Conservation (phyloP, 2,888 invertebrate genomes). For the Pelosia muscerda region DNA sequence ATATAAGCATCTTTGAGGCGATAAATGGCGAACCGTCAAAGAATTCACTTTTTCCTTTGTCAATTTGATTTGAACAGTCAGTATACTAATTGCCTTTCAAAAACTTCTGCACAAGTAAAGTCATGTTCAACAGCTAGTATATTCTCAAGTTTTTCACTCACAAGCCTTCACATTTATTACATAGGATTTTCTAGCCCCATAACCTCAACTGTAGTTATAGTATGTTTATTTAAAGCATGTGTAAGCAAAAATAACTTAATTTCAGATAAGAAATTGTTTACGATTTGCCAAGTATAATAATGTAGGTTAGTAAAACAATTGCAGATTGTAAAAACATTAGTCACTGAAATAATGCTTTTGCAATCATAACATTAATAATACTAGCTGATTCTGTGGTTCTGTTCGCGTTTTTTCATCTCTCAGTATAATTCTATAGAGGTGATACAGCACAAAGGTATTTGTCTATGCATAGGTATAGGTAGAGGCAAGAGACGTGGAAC, state of each 20-base stretch:
- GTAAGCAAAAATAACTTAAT: constrained; percentile 18
- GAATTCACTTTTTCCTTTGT: no score
- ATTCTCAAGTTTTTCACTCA: neutral
- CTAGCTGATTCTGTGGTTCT: neutral
- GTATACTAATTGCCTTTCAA: no score
- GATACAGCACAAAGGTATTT: neutral
- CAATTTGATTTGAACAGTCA: no score
- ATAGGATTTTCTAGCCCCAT: neutral
- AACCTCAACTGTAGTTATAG: constrained; percentile 1
- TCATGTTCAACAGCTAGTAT: neutral
- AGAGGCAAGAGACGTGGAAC: no score
- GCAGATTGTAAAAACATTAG: constrained; percentile 18
- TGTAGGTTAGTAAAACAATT: constrained; percentile 20
- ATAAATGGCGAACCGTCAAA: no score
- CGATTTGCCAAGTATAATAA: constrained; percentile 20
- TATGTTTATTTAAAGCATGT: neutral
- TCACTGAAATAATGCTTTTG: constrained; percentile 11
- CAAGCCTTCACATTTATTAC: neutral
- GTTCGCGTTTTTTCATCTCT: neutral
- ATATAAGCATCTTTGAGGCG: no score
- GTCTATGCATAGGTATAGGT: no score
- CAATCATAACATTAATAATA: neutral
- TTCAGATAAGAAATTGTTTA: constrained; percentile 27
- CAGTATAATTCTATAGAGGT: neutral
- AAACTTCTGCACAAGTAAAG: neutral